phyloP scores from a whole-genome alignment of 2,113 vertebrate genomes.

The Nothoprocta pentlandii region DNA sequence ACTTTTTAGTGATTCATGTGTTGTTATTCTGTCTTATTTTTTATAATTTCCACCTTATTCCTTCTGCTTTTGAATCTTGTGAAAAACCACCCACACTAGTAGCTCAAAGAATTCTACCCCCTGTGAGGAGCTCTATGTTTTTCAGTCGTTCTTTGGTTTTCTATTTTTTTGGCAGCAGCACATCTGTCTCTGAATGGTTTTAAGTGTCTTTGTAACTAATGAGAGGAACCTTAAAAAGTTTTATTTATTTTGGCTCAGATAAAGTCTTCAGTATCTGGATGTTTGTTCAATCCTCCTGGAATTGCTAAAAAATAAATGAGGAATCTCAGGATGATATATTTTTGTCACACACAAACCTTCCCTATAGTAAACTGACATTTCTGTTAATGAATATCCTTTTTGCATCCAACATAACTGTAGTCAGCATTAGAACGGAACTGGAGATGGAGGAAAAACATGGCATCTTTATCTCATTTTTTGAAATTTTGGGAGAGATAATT shows the following conservation, averaged over 20 bases:
- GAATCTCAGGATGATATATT: conserved; percentile 27
- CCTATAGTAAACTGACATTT: conserved; percentile 52
- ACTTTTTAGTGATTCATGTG: conserved; percentile 32
- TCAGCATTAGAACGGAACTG: neutral
- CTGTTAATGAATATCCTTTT: conserved; percentile 32
- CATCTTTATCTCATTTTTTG: neutral
- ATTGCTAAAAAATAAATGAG: conserved; percentile 46
- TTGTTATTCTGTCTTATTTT: conserved; percentile 29
- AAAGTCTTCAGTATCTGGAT: conserved; percentile 32
- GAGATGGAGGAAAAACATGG: neutral
- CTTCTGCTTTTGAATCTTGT: conserved; percentile 21
- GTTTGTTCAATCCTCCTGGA: conserved; percentile 4
- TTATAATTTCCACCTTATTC: neutral
- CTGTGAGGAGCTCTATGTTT: neutral
- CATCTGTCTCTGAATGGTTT: conserved; percentile 43
- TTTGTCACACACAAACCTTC: conserved; percentile 43
- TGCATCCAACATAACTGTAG: neutral
- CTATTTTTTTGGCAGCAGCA: conserved; percentile 32
- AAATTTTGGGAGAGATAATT: neutral
- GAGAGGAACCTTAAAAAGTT: conserved; percentile 24
- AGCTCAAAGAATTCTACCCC: neutral
- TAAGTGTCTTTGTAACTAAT: conserved; percentile 47
- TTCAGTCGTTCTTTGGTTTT: conserved; percentile 15
- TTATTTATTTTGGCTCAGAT: conserved; percentile 56
- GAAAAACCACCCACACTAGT: neutral